A percentile compares a stretch with the other conserved stretches of the same genome.
Conservation (phyloP, 2,113 vertebrate genomes). For the Rhizomys pruinosus region DNA sequence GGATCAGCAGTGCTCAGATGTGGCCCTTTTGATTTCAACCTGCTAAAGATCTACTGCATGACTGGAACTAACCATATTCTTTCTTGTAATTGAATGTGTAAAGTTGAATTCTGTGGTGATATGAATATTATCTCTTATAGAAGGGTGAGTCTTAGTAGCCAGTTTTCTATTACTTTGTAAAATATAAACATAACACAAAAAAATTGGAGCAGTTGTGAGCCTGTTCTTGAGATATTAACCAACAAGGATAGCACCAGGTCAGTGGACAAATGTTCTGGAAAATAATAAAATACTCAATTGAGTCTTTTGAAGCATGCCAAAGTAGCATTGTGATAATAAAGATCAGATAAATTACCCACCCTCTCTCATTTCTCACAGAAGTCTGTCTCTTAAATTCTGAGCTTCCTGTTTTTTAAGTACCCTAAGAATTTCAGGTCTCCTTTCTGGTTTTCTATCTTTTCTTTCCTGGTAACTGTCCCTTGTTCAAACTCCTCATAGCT, state of each 20-base stretch:
- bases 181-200: conserved; percentile 42
- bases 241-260: conserved; percentile 32
- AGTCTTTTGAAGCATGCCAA: background rate
- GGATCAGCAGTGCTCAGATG: background rate
- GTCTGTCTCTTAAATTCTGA: background rate
- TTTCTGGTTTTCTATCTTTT: background rate
- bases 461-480: background rate
- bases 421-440: background rate
- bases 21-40: conserved; percentile 12
- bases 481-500: background rate
- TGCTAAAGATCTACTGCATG: background rate
- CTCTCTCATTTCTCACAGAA: background rate
- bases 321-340: background rate
- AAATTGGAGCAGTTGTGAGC: conserved; percentile 49
- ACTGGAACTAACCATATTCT: background rate
- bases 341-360: background rate
- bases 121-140: background rate
- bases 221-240: background rate
- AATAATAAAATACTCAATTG: conserved; percentile 18
- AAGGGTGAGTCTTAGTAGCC: conserved; percentile 11
- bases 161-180: conserved; percentile 56
- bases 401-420: background rate
- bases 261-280: background rate
- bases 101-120: background rate
- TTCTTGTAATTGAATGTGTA: no score